These are phyloP conservation scores for Thomomys bottae DNA, from an alignment of 2,113 vertebrate genomes.

Conservation along the genomic window DNA sequence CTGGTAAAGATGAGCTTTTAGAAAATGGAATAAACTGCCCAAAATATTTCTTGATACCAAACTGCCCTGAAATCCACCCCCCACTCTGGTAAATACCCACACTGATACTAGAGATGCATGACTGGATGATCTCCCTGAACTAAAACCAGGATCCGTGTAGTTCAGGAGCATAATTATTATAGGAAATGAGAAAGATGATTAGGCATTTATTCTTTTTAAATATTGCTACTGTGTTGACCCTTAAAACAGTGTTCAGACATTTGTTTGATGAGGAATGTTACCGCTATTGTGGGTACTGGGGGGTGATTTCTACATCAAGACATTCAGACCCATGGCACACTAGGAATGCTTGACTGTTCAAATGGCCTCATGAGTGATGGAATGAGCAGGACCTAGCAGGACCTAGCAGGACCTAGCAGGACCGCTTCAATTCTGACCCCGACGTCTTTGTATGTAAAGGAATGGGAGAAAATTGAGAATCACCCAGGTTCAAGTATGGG, in stretches of 20 bases:
- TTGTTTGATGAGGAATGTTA: neutral
- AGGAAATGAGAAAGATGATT: neutral
- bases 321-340: neutral
- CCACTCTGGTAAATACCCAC: neutral
- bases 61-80: neutral
- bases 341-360: neutral
- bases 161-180: neutral
- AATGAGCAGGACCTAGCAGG: neutral
- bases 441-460: neutral
- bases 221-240: neutral
- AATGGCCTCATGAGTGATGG: neutral
- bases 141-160: neutral
- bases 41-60: slow-evolving; percentile 10
- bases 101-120: neutral
- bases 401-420: neutral
- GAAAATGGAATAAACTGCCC: neutral
- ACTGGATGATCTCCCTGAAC: neutral
- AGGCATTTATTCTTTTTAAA: slow-evolving; percentile 4
- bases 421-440: neutral
- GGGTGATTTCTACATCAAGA: neutral
- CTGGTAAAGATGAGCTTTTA: neutral
- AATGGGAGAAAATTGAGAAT: neutral
- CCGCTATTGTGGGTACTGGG: neutral
- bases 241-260: neutral
- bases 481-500: neutral